phyloP scores from a whole-genome alignment of 1,140 invertebrate species.

The Chymomyza costata region DNA sequence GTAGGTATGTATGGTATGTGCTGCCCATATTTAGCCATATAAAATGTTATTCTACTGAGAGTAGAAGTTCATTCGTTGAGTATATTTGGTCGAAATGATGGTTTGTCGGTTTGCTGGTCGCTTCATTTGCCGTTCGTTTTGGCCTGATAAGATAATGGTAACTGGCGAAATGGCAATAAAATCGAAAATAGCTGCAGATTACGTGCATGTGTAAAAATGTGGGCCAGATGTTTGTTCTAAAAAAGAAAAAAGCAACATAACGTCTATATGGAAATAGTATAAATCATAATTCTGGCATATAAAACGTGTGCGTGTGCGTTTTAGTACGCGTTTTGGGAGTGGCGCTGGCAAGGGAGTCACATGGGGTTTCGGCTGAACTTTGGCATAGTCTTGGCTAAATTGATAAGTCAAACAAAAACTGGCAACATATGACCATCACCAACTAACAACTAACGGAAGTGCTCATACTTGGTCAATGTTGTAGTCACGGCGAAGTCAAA shows the following conservation, averaged over 20 bases:
- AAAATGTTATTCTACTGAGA: too few relatives aligned
- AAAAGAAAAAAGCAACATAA: neutral
- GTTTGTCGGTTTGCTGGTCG: slow-evolving; percentile 30
- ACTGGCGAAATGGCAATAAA: slow-evolving; percentile 42
- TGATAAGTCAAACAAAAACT: neutral
- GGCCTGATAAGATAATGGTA: slow-evolving; percentile 58
- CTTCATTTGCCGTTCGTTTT: slow-evolving; percentile 25
- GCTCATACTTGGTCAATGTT: slow-evolving; percentile 13
- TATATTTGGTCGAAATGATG: neutral
- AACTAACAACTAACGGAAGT: slow-evolving; percentile 57
- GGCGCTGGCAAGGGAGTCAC: neutral
- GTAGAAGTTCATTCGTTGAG: too few relatives aligned
- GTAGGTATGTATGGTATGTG: too few relatives aligned
- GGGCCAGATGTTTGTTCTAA: neutral
- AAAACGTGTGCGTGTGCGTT: too few relatives aligned
- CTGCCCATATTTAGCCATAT: too few relatives aligned
- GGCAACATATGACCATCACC: slow-evolving; percentile 2
- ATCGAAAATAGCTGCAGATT: slow-evolving; percentile 62
- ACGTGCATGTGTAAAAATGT: slow-evolving; percentile 6
- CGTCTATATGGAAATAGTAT: neutral
- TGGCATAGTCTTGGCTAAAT: neutral
- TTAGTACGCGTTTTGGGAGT: too few relatives aligned
- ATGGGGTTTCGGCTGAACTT: neutral
- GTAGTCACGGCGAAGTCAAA: too few relatives aligned
- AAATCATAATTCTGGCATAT: neutral